Evolutionary conservation across 2,888 invertebrate genomes (phyloP).

Genomic region (Schizaphis graminum): DNA sequence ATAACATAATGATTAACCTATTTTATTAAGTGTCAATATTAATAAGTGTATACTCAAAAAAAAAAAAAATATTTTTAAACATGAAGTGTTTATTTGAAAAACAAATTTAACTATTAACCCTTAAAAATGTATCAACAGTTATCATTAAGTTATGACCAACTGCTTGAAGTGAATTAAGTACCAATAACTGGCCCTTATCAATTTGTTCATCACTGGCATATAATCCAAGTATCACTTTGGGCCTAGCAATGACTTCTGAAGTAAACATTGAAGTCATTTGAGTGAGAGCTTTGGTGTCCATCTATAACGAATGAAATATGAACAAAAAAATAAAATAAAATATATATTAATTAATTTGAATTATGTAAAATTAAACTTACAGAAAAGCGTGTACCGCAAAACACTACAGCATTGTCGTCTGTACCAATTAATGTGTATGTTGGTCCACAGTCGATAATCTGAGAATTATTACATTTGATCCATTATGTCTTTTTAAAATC

Average conservation of each 20-base stretch:
- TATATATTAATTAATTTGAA: not conserved
- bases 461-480: not conserved
- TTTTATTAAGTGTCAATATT: not conserved
- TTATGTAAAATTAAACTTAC: not conserved
- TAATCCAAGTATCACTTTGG: constrained; percentile 70
- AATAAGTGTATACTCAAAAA: not conserved
- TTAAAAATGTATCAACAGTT: constrained; percentile 74
- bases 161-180: constrained; percentile 74
- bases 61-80: not conserved
- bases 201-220: constrained; percentile 75
- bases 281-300: constrained; percentile 26
- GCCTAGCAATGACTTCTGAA: constrained; percentile 48
- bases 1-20: not conserved
- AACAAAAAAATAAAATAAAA: not conserved
- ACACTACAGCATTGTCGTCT: constrained; percentile 77
- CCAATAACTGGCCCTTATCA: constrained; percentile 74
- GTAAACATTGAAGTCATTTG: constrained; percentile 62
- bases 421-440: constrained; percentile 79
- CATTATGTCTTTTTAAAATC: not conserved
- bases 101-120: constrained; percentile 20
- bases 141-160: constrained; percentile 76
- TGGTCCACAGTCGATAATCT: constrained; percentile 78
- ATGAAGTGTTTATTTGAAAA: not conserved
- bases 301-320: not conserved
- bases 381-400: constrained; percentile 76